A percentile compares a stretch with the other conserved stretches of the same genome.
Conservation (phyloP, 2,113 vertebrate species). For the Varanus komodoensis region DNA sequence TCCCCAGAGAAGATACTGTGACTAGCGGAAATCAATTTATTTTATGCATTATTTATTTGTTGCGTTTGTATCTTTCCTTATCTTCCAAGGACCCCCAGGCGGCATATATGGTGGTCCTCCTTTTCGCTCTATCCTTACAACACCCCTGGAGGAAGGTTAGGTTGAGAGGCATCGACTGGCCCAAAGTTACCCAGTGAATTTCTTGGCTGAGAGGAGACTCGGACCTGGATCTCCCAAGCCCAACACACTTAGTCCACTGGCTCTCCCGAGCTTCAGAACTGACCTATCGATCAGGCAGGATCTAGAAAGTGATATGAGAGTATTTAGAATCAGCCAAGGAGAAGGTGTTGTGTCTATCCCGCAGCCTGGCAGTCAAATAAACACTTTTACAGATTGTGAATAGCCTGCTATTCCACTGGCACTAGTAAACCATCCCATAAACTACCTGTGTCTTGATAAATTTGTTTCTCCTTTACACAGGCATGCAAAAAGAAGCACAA, state of each 20-base stretch:
- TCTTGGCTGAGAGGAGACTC: too few relatives aligned
- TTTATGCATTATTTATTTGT: too few relatives aligned
- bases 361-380: not conserved
- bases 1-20: not conserved
- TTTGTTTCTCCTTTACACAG: conserved; percentile 77
- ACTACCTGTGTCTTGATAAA: conserved; percentile 16
- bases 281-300: not conserved
- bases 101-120: too few relatives aligned
- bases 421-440: conserved; percentile 8
- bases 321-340: not conserved
- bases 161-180: too few relatives aligned
- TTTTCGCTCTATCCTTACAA: too few relatives aligned
- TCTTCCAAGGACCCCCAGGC: too few relatives aligned
- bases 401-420: not conserved
- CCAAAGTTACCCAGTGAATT: too few relatives aligned
- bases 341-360: not conserved
- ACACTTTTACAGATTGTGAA: not conserved
- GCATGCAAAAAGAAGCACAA: conserved; percentile 90
- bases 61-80: too few relatives aligned
- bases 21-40: not conserved
- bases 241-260: too few relatives aligned
- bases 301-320: not conserved
- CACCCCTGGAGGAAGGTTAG: too few relatives aligned
- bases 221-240: too few relatives aligned
- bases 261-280: not conserved